Conservation (phyloP, 2,113 vertebrate genomes). For the Motacilla tschutschensis region DNA sequence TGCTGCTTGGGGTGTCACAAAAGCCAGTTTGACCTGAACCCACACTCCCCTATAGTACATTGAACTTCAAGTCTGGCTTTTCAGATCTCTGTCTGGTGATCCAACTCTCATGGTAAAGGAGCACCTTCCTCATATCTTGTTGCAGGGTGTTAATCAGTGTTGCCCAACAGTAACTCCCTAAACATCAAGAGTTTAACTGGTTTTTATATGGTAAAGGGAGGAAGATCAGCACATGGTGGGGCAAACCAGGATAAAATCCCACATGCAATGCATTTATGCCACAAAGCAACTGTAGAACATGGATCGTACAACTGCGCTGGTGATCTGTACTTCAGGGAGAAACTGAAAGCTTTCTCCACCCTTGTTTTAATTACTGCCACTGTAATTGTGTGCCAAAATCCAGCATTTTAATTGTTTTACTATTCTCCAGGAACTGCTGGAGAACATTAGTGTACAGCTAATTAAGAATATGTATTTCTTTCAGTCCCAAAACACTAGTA, state of each 20-base stretch:
- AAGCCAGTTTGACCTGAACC: background rate
- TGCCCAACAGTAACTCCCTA: background rate
- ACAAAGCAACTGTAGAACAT: rapidly evolving
- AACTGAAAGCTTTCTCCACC: background rate
- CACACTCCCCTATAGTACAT: rapidly evolving
- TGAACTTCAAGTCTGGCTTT: background rate
- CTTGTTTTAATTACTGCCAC: background rate
- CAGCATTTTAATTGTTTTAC: background rate
- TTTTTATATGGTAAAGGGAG: background rate
- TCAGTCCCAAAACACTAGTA: background rate
- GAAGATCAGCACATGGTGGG: rapidly evolving
- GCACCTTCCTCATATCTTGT: background rate
- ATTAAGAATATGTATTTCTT: background rate
- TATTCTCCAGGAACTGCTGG: background rate
- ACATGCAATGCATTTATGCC: background rate
- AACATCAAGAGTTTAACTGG: background rate
- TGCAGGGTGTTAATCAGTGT: background rate
- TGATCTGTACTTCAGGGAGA: background rate
- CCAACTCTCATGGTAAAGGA: background rate
- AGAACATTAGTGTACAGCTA: background rate
- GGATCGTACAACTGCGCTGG: rapidly evolving
- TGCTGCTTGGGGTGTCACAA: background rate
- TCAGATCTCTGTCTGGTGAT: background rate
- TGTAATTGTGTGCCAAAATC: background rate
- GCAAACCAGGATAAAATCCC: background rate